phyloP scores from a whole-genome alignment of 1,140 invertebrate species.

The Acromyrmex heyeri region DNA sequence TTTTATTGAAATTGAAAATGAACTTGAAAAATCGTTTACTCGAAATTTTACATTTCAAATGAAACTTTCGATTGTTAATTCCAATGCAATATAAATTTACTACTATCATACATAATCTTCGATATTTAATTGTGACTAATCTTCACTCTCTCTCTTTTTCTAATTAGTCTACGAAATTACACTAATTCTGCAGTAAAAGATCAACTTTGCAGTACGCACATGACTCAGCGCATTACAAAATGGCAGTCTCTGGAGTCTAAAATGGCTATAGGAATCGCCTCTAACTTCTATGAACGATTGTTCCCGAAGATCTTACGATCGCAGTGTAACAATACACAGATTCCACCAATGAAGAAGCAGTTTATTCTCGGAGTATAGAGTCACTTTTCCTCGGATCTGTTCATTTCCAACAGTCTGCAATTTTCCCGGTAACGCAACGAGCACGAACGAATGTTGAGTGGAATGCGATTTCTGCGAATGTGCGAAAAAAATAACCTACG shows the following conservation, averaged over 20 bases:
- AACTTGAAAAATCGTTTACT: not conserved
- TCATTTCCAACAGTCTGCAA: not conserved
- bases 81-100: not conserved
- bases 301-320: not conserved
- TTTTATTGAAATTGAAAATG: not conserved
- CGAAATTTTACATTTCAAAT: not conserved
- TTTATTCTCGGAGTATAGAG: slow-evolving; percentile 4
- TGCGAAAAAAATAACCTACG: slow-evolving; percentile 10
- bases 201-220: too few relatives aligned
- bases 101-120: not conserved
- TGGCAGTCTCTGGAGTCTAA: not conserved
- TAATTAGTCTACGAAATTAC: not conserved
- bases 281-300: slow-evolving; percentile 1
- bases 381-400: slow-evolving; percentile 14
- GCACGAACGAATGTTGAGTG: slow-evolving; percentile 18
- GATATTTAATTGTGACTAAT: not conserved
- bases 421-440: not conserved
- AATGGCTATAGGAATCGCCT: not conserved
- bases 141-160: not conserved
- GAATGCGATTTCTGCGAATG: slow-evolving; percentile 54
- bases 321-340: not conserved
- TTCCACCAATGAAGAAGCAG: slow-evolving; percentile 1
- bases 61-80: not conserved
- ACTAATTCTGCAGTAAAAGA: not conserved
- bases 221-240: not conserved